Evolutionary conservation across 2,113 vertebrate genomes (phyloP).

Genomic region (Platichthys flesus): DNA sequence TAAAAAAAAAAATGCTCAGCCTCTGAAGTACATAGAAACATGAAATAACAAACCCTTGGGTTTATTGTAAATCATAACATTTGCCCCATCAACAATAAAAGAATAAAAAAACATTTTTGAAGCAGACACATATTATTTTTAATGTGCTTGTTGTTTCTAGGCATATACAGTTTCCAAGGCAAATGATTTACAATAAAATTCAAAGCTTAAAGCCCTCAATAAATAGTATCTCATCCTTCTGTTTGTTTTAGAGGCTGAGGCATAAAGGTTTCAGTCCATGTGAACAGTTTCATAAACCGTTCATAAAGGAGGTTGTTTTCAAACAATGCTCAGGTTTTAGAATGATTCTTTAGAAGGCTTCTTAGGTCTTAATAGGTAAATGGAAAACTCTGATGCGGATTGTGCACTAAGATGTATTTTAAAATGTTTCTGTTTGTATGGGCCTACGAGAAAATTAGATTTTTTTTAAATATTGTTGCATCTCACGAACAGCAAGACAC

Average conservation of each 20-base stretch:
- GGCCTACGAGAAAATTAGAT: conserved; percentile 16
- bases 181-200: neutral
- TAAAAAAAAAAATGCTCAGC: neutral
- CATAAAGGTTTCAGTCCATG: neutral
- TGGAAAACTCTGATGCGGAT: neutral
- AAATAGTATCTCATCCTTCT: too few species aligned
- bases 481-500: conserved; percentile 54
- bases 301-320: neutral
- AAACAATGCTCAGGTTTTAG: neutral
- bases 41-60: neutral
- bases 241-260: neutral
- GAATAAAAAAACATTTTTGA: neutral
- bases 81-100: neutral
- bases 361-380: neutral
- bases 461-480: conserved; percentile 37
- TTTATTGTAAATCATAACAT: neutral
- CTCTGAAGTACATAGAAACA: neutral
- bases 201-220: neutral
- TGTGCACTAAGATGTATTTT: neutral
- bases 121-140: too few species aligned
- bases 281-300: neutral
- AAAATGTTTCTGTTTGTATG: conserved; percentile 12
- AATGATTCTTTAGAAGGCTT: neutral
- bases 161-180: neutral
- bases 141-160: neutral